A percentile compares a stretch with the other conserved stretches of the same genome.
Evolutionary conservation across 2,113 vertebrate species (phyloP).

Genomic region (Bostrychus sinensis): DNA sequence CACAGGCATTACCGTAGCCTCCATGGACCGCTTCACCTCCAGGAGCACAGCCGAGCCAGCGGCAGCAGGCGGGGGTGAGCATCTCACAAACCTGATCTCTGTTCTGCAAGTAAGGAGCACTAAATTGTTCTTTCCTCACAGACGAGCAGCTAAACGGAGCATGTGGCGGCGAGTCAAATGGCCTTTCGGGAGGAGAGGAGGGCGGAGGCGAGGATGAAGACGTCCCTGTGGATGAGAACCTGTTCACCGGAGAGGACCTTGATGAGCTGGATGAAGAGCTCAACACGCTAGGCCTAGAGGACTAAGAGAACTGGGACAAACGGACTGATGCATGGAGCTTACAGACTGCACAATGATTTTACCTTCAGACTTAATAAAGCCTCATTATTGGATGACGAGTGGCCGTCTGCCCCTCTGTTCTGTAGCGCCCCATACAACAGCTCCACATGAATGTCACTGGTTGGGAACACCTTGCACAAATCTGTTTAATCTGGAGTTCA

Average conservation of each 20-base stretch:
- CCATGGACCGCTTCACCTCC: constrained; percentile 86
- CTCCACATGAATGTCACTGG: background rate
- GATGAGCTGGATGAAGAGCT: constrained; percentile 98
- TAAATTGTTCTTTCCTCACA: constrained; percentile 60
- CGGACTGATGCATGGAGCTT: constrained; percentile 61
- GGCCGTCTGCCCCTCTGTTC: constrained; percentile 38
- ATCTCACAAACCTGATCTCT: background rate
- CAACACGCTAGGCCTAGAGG: constrained; percentile 92
- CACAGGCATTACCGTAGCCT: constrained; percentile 92
- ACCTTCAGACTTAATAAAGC: constrained; percentile 72
- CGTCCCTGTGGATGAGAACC: constrained; percentile 97
- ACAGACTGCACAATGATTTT: constrained; percentile 60
- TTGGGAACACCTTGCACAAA: background rate
- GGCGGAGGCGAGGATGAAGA: constrained; percentile 83
- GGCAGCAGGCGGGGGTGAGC: constrained; percentile 78
- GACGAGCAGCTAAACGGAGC: constrained; percentile 92
- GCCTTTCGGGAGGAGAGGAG: constrained; percentile 65
- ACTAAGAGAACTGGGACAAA: constrained; percentile 77
- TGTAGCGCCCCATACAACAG: constrained; percentile 1
- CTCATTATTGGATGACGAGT: constrained; percentile 59
- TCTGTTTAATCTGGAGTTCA: background rate
- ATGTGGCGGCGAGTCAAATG: constrained; percentile 89
- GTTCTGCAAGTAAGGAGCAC: background rate
- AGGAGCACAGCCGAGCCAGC: constrained; percentile 55
- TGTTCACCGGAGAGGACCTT: constrained; percentile 97